phyloP scores from a whole-genome alignment of 2,888 invertebrate species.

The Fabriciana adippe region DNA sequence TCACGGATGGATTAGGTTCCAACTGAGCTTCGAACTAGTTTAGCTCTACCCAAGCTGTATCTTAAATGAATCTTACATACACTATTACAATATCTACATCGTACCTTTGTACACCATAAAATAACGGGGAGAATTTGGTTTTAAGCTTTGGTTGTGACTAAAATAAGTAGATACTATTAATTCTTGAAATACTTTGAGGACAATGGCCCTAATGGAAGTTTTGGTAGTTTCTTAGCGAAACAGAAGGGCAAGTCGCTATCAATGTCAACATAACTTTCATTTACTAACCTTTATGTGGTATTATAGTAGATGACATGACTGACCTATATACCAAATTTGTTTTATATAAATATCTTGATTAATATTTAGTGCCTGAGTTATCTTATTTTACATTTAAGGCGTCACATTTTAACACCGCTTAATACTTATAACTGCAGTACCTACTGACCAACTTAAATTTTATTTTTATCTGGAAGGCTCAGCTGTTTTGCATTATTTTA shows the following conservation, averaged over 20 bases:
- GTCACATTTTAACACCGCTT: too few species aligned
- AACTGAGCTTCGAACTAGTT: neutral
- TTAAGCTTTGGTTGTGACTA: neutral
- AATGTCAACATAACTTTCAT: constrained; percentile 46
- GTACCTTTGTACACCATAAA: neutral
- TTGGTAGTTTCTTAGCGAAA: constrained; percentile 14
- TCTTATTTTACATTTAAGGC: too few species aligned
- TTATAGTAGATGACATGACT: neutral
- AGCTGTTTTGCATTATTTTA: too few species aligned
- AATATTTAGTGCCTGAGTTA: too few species aligned
- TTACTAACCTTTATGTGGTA: constrained; percentile 33
- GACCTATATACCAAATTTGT: too few species aligned
- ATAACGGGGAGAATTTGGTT: neutral
- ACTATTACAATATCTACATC: neutral
- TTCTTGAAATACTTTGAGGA: constrained; percentile 7
- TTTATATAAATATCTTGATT: too few species aligned
- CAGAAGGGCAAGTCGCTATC: constrained; percentile 36
- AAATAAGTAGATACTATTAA: constrained; percentile 1
- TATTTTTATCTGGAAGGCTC: too few species aligned
- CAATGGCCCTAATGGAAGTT: constrained; percentile 28
- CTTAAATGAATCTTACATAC: constrained; percentile 13
- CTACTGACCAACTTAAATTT: too few species aligned
- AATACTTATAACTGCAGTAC: too few species aligned
- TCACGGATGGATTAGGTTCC: constrained; percentile 10
- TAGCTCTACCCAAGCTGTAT: constrained; percentile 3